Evolutionary conservation across 2,113 vertebrate genomes (phyloP).

Genomic region (Procavia capensis): DNA sequence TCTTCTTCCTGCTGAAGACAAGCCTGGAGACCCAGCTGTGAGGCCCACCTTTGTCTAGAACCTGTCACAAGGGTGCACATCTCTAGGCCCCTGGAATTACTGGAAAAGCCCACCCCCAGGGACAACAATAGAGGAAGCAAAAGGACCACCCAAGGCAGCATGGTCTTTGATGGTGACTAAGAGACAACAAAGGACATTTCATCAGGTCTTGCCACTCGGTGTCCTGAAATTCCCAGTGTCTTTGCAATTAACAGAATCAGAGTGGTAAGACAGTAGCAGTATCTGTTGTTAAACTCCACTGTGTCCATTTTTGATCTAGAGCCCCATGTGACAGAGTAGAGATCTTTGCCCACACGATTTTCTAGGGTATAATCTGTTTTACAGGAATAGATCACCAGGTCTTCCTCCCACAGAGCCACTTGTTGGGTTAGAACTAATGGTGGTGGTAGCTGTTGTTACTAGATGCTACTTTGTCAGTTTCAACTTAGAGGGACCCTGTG

Average conservation of each 20-base stretch:
- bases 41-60: neutral
- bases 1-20: neutral
- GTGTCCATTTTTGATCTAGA: neutral
- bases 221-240: neutral
- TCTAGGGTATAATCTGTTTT: neutral
- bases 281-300: neutral
- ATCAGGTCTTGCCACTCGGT: neutral
- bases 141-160: neutral
- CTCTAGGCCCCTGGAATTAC: neutral
- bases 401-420: neutral
- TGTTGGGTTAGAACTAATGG: neutral
- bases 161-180: neutral
- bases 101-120: neutral
- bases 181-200: neutral
- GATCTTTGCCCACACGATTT: neutral
- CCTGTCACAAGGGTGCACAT: neutral
- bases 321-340: neutral
- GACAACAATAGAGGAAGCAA: neutral
- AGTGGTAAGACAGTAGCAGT: neutral
- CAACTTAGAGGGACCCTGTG: too few species aligned
- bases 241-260: constrained; percentile 37
- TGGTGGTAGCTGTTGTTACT: too few species aligned
- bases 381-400: neutral
- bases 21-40: neutral
- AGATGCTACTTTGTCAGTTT: too few species aligned